A percentile compares a stretch with the other conserved stretches of the same genome.
phyloP scores from a whole-genome alignment of 2,113 vertebrate genomes.

The Onychostoma macrolepis region DNA sequence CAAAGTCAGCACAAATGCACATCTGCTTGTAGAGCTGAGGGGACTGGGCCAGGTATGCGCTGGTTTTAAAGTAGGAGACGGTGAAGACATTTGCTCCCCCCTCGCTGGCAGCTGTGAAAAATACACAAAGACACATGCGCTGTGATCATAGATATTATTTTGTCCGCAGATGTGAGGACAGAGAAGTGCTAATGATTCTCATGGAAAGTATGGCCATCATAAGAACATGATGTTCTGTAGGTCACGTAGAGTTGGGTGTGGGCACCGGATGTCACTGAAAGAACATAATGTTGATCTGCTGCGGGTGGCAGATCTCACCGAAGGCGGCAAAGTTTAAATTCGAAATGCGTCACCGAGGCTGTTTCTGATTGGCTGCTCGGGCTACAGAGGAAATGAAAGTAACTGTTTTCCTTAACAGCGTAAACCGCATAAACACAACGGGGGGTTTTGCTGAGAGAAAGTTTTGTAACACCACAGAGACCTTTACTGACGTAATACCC shows the following conservation, averaged over 20 bases:
- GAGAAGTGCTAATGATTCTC: neutral
- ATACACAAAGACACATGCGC: neutral
- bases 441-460: neutral
- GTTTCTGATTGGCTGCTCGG: constrained; percentile 56
- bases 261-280: constrained; percentile 46
- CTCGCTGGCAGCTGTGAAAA: constrained; percentile 90
- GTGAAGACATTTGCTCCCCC: constrained; percentile 99
- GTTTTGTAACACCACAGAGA: neutral
- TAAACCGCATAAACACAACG: constrained; percentile 48
- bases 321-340: constrained; percentile 72
- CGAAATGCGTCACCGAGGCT: fast-evolving
- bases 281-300: constrained; percentile 40
- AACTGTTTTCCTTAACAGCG: neutral
- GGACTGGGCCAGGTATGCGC: constrained; percentile 97
- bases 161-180: neutral
- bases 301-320: constrained; percentile 48
- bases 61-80: constrained; percentile 98
- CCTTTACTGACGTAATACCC: neutral
- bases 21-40: constrained; percentile 99
- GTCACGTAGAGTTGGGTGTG: constrained; percentile 2
- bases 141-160: neutral
- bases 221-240: constrained; percentile 1
- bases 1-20: constrained; percentile 99
- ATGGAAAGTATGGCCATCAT: neutral
- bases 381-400: constrained; percentile 64